A percentile compares a stretch with the other conserved stretches of the same genome.
Conservation (phyloP, 2,113 vertebrate genomes). For the Rafetus swinhoei region DNA sequence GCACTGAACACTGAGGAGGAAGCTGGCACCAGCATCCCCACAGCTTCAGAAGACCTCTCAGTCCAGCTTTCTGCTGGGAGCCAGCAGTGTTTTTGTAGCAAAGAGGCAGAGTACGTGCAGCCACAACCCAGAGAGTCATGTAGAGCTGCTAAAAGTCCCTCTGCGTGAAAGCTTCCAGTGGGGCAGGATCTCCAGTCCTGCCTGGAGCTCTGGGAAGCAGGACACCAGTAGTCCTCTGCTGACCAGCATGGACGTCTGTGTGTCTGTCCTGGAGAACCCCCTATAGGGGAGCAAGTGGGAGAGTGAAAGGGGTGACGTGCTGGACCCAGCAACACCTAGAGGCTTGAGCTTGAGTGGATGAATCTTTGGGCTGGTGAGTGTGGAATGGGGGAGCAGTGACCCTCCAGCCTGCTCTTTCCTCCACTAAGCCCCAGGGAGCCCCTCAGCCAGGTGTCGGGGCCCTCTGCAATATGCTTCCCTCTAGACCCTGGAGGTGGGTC, state of each 20-base stretch:
- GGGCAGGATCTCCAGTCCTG: neutral
- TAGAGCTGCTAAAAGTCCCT: neutral
- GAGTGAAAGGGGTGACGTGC: neutral
- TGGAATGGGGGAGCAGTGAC: neutral
- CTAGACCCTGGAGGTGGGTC: neutral
- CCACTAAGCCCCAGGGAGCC: neutral
- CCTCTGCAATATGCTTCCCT: neutral
- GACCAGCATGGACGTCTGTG: neutral
- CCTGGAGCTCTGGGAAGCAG: neutral
- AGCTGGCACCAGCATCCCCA: neutral
- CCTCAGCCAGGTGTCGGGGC: neutral
- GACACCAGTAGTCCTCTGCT: rapidly evolving
- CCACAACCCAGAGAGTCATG: neutral
- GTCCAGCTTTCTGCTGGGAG: neutral
- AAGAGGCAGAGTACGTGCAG: neutral
- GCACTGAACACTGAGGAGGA: neutral
- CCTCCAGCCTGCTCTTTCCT: neutral
- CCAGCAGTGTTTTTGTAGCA: neutral
- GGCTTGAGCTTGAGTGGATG: neutral
- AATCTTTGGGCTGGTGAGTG: neutral
- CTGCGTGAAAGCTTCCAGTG: rapidly evolving
- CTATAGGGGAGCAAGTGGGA: neutral
- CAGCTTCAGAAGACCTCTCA: neutral
- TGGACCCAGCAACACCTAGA: neutral
- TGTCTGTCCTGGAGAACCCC: neutral